Evolutionary conservation across 2,888 invertebrate species (phyloP).

Genomic region (Apamea anceps): DNA sequence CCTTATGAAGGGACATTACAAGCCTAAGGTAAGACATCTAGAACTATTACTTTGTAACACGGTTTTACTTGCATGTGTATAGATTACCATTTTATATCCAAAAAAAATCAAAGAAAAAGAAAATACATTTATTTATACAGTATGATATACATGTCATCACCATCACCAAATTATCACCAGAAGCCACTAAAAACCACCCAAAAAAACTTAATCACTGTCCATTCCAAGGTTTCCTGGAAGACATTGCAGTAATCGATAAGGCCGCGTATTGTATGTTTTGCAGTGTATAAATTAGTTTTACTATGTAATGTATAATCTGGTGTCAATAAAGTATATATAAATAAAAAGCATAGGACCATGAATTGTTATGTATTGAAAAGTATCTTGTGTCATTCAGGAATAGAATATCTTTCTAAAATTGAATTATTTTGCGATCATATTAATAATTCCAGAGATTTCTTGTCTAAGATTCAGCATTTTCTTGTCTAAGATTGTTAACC

Average conservation of each 20-base stretch:
- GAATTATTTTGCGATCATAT: neutral
- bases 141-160: too few relatives aligned
- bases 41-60: neutral
- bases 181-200: too few relatives aligned
- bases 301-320: too few relatives aligned
- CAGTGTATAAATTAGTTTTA: neutral
- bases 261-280: neutral
- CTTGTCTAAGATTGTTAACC: neutral
- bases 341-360: neutral
- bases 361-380: neutral
- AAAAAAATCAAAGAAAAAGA: neutral
- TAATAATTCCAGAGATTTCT: neutral
- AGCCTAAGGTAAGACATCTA: conserved; percentile 69
- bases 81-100: neutral
- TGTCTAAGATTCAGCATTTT: neutral
- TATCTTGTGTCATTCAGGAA: neutral
- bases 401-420: neutral
- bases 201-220: too few relatives aligned
- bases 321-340: neutral
- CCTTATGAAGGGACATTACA: conserved; percentile 74
- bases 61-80: neutral
- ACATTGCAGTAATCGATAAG: neutral
- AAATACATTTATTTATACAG: too few relatives aligned
- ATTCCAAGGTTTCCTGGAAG: neutral
- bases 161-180: too few relatives aligned